These are phyloP conservation scores for Cyprinodon diabolis DNA, from an alignment of 2,797 vertebrate genomes.

Conservation along the genomic window DNA sequence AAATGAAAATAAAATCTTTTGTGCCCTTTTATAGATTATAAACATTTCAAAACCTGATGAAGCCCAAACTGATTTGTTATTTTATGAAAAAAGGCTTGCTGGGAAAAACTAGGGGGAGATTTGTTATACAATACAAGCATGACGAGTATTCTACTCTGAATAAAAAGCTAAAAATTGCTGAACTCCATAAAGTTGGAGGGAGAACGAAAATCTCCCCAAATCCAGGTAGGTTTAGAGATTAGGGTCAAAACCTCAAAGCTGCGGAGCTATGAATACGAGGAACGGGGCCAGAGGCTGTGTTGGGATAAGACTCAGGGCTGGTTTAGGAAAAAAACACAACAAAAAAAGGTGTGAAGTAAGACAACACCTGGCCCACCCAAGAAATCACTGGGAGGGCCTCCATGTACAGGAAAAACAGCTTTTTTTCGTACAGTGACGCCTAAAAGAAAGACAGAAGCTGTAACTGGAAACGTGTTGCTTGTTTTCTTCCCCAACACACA, in stretches of 20 bases:
- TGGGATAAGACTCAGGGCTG: slow-evolving; percentile 8
- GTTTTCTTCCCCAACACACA: slow-evolving; percentile 57
- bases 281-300: slow-evolving; percentile 23
- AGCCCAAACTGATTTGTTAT: neutral
- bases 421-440: slow-evolving; percentile 40
- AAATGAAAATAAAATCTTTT: neutral
- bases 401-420: slow-evolving; percentile 45
- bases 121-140: slow-evolving; percentile 1
- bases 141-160: slow-evolving; percentile 24
- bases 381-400: slow-evolving; percentile 22
- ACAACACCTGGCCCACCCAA: slow-evolving; percentile 59
- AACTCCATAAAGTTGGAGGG: slow-evolving; percentile 8
- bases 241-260: slow-evolving; percentile 28
- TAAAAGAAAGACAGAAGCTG: slow-evolving; percentile 40
- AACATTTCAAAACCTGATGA: neutral
- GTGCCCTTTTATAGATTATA: neutral
- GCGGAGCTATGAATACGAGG: slow-evolving; percentile 6
- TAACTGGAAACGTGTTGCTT: slow-evolving; percentile 66
- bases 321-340: slow-evolving; percentile 10
- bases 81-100: neutral
- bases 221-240: slow-evolving; percentile 16
- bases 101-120: slow-evolving; percentile 27
- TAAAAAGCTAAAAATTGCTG: slow-evolving; percentile 15
- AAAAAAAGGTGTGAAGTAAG: slow-evolving; percentile 18
- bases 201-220: slow-evolving; percentile 43